Base-by-base conservation (phyloP, 2,888 invertebrate genomes). In the Syrphus vitripennis region DNA sequence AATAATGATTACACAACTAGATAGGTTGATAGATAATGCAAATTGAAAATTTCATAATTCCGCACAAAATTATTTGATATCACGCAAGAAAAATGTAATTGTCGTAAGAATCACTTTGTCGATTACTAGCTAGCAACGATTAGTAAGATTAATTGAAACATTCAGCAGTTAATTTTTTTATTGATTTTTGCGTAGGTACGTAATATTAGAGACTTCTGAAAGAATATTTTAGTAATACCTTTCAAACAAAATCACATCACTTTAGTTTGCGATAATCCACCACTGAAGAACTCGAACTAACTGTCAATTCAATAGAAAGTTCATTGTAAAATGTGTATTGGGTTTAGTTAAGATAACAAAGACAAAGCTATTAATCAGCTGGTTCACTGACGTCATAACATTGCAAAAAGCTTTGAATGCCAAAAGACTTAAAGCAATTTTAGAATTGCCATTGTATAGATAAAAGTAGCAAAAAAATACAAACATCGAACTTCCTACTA, bases 331-430 rank as follows among this genome's bases (percentile, higher is more conserved):
- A 50, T 16, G 45, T 42, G 42, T 6, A 6, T 29, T 34, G 19
- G n/a, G n/a, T n/a, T n/a, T n/a, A 40, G 57, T 16, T 61, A 40
- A 61, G 55, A 81, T 74, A 75, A 79, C 50, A 74, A 75, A 67
- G 59, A 12, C 42, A 42, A 24, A 53, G 34, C 67, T 67, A 24
- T 31, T 34, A 26, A 75, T 61, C 81, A 81, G 81, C 81, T 81
- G 81, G 12, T 55, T 9, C 10, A 3, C 19, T 75, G 81, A 75
- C 55, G 81, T 81, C 75, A 81, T 21, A 14, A 70, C 45, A 53
- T 75, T 61, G 50, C 29, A 14, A 42, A 74, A 63, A 80, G 63
- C 69, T 75, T 63, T 26, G 10, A 61, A 42, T 19, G 42, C 7
- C 5, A 1, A 2, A 4, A 14, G 9, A 5, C 0, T 37, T n/a